Conservation (phyloP, 2,113 vertebrate genomes). For the Phylloscopus trochiloides region DNA sequence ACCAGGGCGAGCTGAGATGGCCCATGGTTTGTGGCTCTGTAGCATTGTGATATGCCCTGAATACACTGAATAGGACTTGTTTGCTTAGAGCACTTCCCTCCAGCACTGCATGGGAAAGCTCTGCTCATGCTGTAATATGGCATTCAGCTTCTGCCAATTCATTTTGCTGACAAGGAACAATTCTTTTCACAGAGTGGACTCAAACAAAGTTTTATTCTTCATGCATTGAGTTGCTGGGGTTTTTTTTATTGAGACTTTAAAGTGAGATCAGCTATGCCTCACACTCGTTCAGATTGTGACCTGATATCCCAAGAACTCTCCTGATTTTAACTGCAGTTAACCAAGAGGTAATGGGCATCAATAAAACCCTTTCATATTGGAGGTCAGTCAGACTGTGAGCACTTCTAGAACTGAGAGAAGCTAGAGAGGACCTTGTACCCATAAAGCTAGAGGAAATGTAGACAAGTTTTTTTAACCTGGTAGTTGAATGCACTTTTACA, state of each 20-base stretch:
- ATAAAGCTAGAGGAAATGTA: not conserved
- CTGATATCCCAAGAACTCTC: not conserved
- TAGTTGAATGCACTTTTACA: not conserved
- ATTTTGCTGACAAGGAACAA: constrained; percentile 34
- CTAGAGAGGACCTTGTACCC: not conserved
- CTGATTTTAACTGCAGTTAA: not conserved
- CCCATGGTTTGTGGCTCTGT: not conserved
- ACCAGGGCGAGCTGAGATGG: not conserved
- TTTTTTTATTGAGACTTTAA: constrained; percentile 1
- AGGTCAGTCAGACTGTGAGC: not conserved
- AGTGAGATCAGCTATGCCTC: not conserved
- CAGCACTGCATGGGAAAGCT: constrained; percentile 41
- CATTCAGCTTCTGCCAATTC: constrained; percentile 51
- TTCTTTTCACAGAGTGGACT: not conserved
- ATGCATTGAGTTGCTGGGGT: not conserved
- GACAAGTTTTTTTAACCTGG: not conserved
- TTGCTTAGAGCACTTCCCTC: not conserved
- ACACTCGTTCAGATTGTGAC: not conserved
- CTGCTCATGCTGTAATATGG: not conserved
- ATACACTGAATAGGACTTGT: constrained; percentile 33
- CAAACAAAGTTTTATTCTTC: constrained; percentile 22
- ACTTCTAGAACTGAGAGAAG: not conserved
- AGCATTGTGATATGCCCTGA: constrained; percentile 4
- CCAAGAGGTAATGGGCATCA: not conserved
- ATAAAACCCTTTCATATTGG: not conserved